These are phyloP conservation scores for Phodopus roborovskii DNA, from an alignment of 2,113 vertebrate species.

Conservation along the genomic window DNA sequence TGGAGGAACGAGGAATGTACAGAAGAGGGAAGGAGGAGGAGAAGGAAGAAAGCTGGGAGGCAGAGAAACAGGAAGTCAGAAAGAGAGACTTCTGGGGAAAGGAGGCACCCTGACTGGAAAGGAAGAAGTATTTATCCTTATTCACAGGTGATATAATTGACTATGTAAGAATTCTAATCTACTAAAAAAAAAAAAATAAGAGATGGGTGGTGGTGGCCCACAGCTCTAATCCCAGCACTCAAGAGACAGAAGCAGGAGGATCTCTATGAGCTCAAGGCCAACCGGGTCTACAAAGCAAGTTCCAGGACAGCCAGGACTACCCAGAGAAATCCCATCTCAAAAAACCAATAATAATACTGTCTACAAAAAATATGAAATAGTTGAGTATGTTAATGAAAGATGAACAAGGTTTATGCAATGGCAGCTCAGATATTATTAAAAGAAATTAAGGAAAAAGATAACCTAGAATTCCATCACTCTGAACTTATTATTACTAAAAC, in stretches of 20 bases:
- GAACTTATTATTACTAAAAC: background rate
- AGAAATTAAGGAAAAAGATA: background rate
- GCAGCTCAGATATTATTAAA: constrained; percentile 9
- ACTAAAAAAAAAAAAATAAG: background rate
- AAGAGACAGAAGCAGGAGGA: background rate
- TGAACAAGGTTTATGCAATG: background rate
- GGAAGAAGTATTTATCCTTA: background rate
- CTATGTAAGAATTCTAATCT: background rate
- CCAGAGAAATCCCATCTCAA: background rate
- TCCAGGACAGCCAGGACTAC: background rate
- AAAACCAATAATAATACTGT: background rate
- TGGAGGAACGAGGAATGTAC: background rate
- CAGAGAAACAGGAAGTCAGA: background rate
- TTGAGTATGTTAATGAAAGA: background rate
- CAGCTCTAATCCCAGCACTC: background rate
- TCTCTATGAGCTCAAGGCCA: background rate
- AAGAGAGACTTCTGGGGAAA: background rate
- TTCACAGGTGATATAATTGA: background rate
- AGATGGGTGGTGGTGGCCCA: background rate
- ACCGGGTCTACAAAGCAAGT: background rate
- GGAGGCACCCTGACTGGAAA: background rate
- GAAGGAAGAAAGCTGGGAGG: background rate
- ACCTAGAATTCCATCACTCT: background rate
- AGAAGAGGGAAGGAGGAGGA: background rate
- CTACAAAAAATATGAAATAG: background rate